These are phyloP conservation scores for Bruchidius siliquastri DNA, from an alignment of 2,888 invertebrate species.

Conservation along the genomic window DNA sequence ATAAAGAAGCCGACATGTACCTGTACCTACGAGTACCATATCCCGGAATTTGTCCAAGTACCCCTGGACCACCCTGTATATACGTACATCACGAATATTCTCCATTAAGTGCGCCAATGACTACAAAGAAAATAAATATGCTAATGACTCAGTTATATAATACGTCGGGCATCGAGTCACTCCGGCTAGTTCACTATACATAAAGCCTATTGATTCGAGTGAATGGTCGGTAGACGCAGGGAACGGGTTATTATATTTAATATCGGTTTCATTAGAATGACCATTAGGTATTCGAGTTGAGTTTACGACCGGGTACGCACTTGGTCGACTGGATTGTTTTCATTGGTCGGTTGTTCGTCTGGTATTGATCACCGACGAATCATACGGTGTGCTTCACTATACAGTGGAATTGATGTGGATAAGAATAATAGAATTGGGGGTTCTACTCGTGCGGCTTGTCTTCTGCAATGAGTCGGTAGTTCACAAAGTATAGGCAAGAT, in stretches of 20 bases:
- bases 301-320: background rate
- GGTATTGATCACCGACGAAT: background rate
- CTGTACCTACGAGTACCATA: too few relatives aligned
- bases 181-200: background rate
- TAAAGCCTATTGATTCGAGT: background rate
- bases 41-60: too few relatives aligned
- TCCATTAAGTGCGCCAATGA: background rate
- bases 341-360: background rate
- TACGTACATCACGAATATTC: background rate
- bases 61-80: too few relatives aligned
- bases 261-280: conserved; percentile 24
- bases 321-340: background rate
- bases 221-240: background rate
- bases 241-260: conserved; percentile 12
- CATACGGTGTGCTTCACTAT: background rate
- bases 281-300: conserved; percentile 24
- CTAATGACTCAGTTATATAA: background rate
- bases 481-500: too few relatives aligned
- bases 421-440: too few relatives aligned
- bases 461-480: too few relatives aligned
- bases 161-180: background rate
- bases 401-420: background rate
- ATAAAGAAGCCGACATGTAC: too few relatives aligned
- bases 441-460: too few relatives aligned
- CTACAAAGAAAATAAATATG: background rate